phyloP scores from a whole-genome alignment of 2,888 invertebrate genomes.

The Dusona sp. region DNA sequence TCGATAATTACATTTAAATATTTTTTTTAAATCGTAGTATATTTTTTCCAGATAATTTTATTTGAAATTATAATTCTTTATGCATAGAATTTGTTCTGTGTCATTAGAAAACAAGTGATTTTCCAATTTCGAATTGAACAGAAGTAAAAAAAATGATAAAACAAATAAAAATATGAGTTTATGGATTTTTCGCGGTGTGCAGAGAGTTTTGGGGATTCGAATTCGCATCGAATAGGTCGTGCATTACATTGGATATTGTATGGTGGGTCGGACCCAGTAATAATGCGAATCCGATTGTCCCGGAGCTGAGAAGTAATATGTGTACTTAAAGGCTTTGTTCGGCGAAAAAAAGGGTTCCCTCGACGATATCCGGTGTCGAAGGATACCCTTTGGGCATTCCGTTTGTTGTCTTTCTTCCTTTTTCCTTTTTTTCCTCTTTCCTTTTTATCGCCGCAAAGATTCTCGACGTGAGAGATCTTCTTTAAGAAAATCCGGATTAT shows the following conservation, averaged over 20 bases:
- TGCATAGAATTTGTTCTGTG: not conserved
- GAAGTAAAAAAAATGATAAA: not conserved
- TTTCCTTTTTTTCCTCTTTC: constrained; percentile 3
- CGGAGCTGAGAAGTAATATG: constrained; percentile 39
- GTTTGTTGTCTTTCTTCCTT: constrained; percentile 19
- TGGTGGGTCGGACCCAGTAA: constrained; percentile 21
- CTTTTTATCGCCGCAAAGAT: constrained; percentile 15
- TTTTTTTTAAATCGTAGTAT: not conserved
- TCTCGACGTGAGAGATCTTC: constrained; percentile 15
- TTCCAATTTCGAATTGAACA: not conserved
- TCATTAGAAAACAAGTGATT: not conserved
- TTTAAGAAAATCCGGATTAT: constrained; percentile 30
- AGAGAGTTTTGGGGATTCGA: not conserved
- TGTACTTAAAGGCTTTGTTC: constrained; percentile 49
- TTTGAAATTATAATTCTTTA: not conserved
- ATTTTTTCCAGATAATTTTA: not conserved
- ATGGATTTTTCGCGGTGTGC: not conserved
- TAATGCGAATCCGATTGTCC: constrained; percentile 62
- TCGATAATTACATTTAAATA: too few relatives aligned
- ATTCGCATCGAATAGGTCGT: constrained; percentile 2
- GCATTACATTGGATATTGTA: constrained; percentile 17
- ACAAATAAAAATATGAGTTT: not conserved
- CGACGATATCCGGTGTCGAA: constrained; percentile 41
- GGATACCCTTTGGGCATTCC: constrained; percentile 36
- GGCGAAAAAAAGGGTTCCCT: constrained; percentile 47